Evolutionary conservation across 2,113 vertebrate genomes (phyloP).

Genomic region (Oxygymnocypris stewartii): DNA sequence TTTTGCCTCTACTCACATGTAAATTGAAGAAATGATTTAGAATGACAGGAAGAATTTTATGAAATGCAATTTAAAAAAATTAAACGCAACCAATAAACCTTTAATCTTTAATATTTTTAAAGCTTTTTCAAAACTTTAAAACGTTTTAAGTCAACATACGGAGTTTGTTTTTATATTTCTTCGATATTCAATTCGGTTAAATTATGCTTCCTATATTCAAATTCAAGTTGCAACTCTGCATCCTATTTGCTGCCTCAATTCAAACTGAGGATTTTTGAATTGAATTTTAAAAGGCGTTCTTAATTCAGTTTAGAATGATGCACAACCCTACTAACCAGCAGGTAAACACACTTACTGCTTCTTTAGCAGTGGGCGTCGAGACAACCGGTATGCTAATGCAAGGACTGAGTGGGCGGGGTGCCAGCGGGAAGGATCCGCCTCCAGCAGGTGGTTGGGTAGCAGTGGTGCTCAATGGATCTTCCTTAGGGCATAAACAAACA

Average conservation of each 20-base stretch:
- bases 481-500: constrained; percentile 30
- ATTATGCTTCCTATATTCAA: background rate
- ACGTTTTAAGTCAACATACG: background rate
- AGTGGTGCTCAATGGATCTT: constrained; percentile 5
- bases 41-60: background rate
- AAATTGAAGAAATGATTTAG: background rate
- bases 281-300: background rate
- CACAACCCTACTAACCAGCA: too few relatives aligned
- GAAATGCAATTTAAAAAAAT: background rate
- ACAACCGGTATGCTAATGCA: constrained; percentile 48
- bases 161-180: background rate
- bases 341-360: too few relatives aligned
- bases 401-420: constrained; percentile 24
- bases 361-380: too few relatives aligned
- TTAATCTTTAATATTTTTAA: background rate
- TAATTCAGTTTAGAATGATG: too few relatives aligned
- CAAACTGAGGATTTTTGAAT: background rate
- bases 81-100: background rate
- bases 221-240: background rate
- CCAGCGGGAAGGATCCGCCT: constrained; percentile 25
- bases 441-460: constrained; percentile 33
- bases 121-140: background rate
- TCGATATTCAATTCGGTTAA: background rate
- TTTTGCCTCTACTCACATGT: background rate
- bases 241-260: too few relatives aligned